phyloP scores from a whole-genome alignment of 2,888 invertebrate species.

The Synanthedon tipuliformis region DNA sequence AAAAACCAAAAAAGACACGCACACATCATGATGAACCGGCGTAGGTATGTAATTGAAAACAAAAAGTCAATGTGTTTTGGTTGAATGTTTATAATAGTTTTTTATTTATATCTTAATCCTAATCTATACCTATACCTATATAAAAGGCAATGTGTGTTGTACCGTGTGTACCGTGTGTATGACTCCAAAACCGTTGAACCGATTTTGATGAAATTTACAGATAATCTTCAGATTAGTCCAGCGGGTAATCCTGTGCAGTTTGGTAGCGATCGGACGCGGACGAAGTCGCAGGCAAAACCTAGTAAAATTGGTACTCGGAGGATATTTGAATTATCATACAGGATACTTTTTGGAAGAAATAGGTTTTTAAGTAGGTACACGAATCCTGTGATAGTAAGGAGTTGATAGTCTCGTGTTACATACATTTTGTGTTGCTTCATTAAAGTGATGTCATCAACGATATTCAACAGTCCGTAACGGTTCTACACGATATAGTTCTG shows the following conservation, averaged over 20 bases:
- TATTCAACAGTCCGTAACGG: slow-evolving; percentile 31
- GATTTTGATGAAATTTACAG: no score
- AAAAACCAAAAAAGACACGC: slow-evolving; percentile 12
- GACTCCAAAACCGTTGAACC: not conserved
- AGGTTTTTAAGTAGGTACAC: slow-evolving; percentile 32
- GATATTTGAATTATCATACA: no score
- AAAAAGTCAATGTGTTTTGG: slow-evolving; percentile 14
- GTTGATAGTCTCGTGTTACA: slow-evolving; percentile 36
- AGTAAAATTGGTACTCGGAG: no score
- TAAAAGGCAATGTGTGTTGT: no score
- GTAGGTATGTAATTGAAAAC: slow-evolving; percentile 28
- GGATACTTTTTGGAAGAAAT: slow-evolving; percentile 28
- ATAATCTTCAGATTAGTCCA: no score
- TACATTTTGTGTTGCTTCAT: slow-evolving; percentile 34
- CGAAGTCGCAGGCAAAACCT: no score
- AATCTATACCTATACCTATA: no score
- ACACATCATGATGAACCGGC: slow-evolving; percentile 19
- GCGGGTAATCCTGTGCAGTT: no score
- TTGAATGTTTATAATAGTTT: not conserved
- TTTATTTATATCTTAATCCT: not conserved
- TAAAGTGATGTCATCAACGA: slow-evolving; percentile 19
- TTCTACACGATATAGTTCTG: slow-evolving; percentile 5
- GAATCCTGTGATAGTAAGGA: slow-evolving; percentile 18
- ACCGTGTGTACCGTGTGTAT: slow-evolving; percentile 11
- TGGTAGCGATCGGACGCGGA: no score